Evolutionary conservation across 35 echinoderm and acorn worm genomes (phyloP).

Genomic region (Anneissia japonica): DNA sequence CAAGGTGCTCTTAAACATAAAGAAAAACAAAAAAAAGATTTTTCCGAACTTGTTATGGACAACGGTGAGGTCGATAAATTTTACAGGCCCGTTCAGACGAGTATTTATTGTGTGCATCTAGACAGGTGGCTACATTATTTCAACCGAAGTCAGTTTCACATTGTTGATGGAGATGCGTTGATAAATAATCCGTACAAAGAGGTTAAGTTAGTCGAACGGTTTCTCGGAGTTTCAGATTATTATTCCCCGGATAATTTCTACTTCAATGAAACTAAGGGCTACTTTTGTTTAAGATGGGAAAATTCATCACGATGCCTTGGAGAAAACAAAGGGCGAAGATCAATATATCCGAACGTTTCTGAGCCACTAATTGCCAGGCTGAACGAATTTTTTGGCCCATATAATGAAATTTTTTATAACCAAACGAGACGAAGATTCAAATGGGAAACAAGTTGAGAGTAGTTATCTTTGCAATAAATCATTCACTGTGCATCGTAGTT

Average conservation of each 20-base stretch:
- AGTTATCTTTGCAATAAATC: too few relatives aligned
- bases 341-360: slow-evolving; percentile 63
- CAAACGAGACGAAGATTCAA: slow-evolving; percentile 54
- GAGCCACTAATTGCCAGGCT: slow-evolving; percentile 46
- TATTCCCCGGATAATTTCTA: slow-evolving; percentile 2
- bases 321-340: slow-evolving; percentile 56
- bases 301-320: slow-evolving; percentile 52
- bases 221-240: neutral
- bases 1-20: slow-evolving; percentile 31
- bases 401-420: slow-evolving; percentile 66
- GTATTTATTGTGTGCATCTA: neutral
- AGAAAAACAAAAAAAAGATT: slow-evolving; percentile 24
- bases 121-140: neutral
- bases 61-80: neutral
- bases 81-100: neutral
- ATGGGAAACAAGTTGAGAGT: slow-evolving; percentile 22
- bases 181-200: neutral
- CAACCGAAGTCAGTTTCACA: neutral
- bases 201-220: neutral
- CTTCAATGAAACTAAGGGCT: neutral
- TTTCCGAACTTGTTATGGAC: slow-evolving; percentile 18
- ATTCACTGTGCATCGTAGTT: too few relatives aligned
- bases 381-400: slow-evolving; percentile 76
- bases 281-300: neutral
- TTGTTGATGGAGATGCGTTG: neutral